Base-by-base conservation (phyloP, 2,113 vertebrate species). In the Callipepla californica region DNA sequence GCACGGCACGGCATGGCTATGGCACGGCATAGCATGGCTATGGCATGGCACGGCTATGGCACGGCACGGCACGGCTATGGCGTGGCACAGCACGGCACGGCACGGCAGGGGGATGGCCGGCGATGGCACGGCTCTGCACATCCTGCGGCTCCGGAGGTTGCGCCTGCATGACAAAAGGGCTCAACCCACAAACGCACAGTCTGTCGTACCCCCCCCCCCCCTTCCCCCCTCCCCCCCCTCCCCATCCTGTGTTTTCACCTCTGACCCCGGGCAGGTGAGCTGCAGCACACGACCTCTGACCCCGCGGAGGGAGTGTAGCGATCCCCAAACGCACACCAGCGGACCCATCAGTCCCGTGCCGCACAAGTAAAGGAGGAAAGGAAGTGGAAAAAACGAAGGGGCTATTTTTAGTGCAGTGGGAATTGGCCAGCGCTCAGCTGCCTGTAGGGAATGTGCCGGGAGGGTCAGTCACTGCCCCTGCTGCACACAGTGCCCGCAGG, bases 301-400 rank as follows among this genome's bases (percentile, higher is more conserved):
- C 59, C 23, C n/a, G 22, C n/a, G 3, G 58, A 5, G 11, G 5
- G 22, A 18, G 65, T 17, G 10, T 3, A 1, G 13, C 13, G 2
- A 58, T 14, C 55, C 34, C 51, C 2, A 4, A 8, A 0, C 0
- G 15, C 1, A 8, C 23, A 7, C 5, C 25, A 18, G 2, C 32
- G 9, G 42, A 3, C 5, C 75, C 2, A 0, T 30, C 51, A n/a
- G 48, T 48, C 32, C 68, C 1, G 1, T 22, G 58, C 5, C 30
- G 13, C 51, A 26, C 53, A 19, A 21, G 3, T 5, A 10, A 4
- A 6, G 10, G 11, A 2, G 16, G 28, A 18, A 25, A 47, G 55
- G 61, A 22, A 9, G 19, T 1, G 8, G 38, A 16, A 12, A n/a
- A 32, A 11, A 4, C 0, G 50, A 28, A 13, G 65, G 30, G 61